Conservation (phyloP, 2,113 vertebrate species). For the Rhabdornis inornatus region DNA sequence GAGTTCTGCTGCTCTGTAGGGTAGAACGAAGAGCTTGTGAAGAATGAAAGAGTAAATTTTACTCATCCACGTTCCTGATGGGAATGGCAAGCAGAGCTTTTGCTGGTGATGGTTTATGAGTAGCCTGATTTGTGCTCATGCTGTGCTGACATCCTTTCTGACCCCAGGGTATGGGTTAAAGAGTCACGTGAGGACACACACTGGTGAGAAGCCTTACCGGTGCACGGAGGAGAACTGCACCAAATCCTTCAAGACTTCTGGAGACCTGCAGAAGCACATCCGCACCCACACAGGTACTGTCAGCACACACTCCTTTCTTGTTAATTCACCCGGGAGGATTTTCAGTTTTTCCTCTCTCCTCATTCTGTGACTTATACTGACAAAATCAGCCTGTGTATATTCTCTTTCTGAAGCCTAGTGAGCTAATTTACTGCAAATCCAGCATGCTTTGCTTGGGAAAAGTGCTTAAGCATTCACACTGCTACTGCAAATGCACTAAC, state of each 20-base stretch:
- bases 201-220: conserved; percentile 96
- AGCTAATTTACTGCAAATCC: not conserved
- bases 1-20: not conserved
- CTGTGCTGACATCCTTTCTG: not conserved
- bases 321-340: not conserved
- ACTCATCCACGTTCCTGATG: not conserved
- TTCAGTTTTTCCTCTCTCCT: not conserved
- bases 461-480: not conserved
- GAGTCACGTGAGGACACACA: conserved; percentile 96
- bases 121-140: not conserved
- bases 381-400: not conserved
- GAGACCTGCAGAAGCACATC: conserved; percentile 97
- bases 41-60: not conserved
- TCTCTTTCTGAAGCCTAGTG: not conserved
- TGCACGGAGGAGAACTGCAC: conserved; percentile 95
- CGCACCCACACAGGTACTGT: conserved; percentile 92
- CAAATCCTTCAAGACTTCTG: conserved; percentile 98
- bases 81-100: not conserved
- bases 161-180: conserved; percentile 91
- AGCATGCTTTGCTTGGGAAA: not conserved
- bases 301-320: not conserved
- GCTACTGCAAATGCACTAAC: not conserved
- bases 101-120: not conserved
- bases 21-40: not conserved
- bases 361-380: not conserved